Conservation (phyloP, 2,888 invertebrate species). For the Furcula furcula region DNA sequence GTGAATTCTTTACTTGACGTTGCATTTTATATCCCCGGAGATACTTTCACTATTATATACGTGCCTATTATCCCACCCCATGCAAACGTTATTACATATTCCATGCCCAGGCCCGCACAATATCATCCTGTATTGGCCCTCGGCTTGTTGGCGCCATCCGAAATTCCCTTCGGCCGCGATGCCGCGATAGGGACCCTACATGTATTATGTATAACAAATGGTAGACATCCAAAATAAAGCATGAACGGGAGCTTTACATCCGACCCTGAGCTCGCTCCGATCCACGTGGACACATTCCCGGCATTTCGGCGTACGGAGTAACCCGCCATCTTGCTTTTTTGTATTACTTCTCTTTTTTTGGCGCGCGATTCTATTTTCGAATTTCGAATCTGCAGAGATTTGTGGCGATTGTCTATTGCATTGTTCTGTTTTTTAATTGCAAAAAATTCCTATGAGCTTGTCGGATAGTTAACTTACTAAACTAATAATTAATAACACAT, state of each 20-base stretch:
- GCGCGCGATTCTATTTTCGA: slow-evolving; percentile 22
- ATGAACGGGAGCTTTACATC: slow-evolving; percentile 53
- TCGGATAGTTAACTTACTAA: too few relatives aligned
- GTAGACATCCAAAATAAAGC: slow-evolving; percentile 79
- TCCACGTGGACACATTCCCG: slow-evolving; percentile 70
- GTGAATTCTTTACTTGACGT: too few relatives aligned
- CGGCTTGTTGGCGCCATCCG: slow-evolving; percentile 71
- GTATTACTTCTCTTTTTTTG: slow-evolving; percentile 17
- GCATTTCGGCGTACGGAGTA: slow-evolving; percentile 55
- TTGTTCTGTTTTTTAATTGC: too few relatives aligned
- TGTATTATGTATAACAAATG: slow-evolving; percentile 82
- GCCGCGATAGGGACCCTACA: slow-evolving; percentile 71
- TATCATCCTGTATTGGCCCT: slow-evolving; percentile 57
- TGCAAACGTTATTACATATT: slow-evolving; percentile 5
- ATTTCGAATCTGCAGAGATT: slow-evolving; percentile 1
- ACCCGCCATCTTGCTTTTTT: slow-evolving; percentile 31
- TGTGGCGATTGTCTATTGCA: background rate
- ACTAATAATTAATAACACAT: too few relatives aligned
- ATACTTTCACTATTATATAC: background rate
- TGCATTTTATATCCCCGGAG: too few relatives aligned
- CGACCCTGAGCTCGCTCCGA: slow-evolving; percentile 58
- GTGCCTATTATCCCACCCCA: background rate
- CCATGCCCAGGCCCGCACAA: slow-evolving; percentile 22
- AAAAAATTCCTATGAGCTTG: too few relatives aligned
- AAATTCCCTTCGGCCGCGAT: slow-evolving; percentile 75